phyloP scores from a whole-genome alignment of 2,113 vertebrate species.

The Anser brachyrhynchus region DNA sequence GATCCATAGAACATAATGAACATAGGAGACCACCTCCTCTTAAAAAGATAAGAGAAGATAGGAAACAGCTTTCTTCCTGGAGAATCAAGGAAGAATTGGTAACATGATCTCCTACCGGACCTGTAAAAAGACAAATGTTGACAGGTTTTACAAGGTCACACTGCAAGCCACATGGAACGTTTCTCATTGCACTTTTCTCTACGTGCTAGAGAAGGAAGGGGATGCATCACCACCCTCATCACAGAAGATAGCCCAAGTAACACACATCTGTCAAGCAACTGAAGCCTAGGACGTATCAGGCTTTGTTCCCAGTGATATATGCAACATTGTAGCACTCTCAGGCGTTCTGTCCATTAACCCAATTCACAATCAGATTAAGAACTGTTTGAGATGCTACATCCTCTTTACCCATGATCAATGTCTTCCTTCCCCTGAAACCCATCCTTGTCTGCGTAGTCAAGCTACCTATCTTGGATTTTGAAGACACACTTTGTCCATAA shows the following conservation, averaged over 20 bases:
- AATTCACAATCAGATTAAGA: background rate
- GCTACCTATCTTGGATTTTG: background rate
- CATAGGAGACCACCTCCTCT: background rate
- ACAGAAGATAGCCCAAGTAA: fast-evolving
- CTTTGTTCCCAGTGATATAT: background rate
- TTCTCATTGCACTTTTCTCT: background rate
- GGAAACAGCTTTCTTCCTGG: background rate
- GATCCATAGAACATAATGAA: background rate
- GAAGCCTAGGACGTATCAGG: background rate
- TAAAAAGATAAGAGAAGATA: background rate
- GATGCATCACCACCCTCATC: background rate
- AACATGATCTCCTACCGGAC: background rate
- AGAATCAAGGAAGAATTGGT: background rate
- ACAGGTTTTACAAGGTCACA: constrained; percentile 1
- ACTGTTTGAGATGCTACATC: background rate
- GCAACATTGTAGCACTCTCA: background rate
- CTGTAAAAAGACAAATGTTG: background rate
- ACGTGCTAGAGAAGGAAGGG: background rate
- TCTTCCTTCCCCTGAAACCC: background rate
- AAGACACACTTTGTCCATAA: fast-evolving
- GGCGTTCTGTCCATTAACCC: background rate
- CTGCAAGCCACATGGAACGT: background rate
- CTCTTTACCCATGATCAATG: background rate
- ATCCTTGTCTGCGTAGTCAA: background rate
- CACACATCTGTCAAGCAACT: background rate